phyloP scores from a whole-genome alignment of 92 coral and sea anemone genomes.

The Siderastrea radians region DNA sequence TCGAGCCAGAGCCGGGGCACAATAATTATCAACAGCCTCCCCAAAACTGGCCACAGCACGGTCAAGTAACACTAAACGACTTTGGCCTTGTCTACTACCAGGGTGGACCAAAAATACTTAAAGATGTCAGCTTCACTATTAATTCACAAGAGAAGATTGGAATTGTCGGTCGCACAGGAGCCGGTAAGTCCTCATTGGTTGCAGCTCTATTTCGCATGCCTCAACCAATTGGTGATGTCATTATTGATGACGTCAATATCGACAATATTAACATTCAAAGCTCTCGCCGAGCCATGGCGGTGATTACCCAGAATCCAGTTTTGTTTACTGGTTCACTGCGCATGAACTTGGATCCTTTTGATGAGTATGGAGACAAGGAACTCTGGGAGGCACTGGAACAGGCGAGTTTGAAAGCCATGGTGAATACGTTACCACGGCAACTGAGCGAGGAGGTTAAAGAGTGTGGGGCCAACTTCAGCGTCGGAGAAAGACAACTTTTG shows the following conservation, averaged over 20 bases:
- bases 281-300: constrained; percentile 22
- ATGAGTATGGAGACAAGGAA: constrained; percentile 23
- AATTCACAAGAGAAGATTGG: constrained; percentile 5
- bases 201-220: constrained; percentile 44
- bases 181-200: constrained; percentile 39
- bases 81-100: constrained; percentile 12
- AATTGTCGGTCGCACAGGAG: constrained; percentile 45
- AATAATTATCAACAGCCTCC: neutral
- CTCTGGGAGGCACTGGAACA: constrained; percentile 33
- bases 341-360: constrained; percentile 27
- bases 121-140: neutral
- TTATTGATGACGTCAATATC: constrained; percentile 21
- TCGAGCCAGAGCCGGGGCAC: constrained; percentile 9
- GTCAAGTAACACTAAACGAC: neutral
- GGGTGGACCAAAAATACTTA: neutral
- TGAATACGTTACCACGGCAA: constrained; percentile 7
- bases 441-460: constrained; percentile 19
- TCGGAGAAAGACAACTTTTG: constrained; percentile 22
- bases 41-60: constrained; percentile 3
- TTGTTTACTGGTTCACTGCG: constrained; percentile 37
- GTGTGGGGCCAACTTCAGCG: constrained; percentile 18
- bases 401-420: constrained; percentile 20
- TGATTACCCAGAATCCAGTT: constrained; percentile 30
- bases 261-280: constrained; percentile 15
- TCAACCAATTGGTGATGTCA: constrained; percentile 19